phyloP scores from a whole-genome alignment of 2,113 vertebrate genomes.

The Forbesichthys agassizii region DNA sequence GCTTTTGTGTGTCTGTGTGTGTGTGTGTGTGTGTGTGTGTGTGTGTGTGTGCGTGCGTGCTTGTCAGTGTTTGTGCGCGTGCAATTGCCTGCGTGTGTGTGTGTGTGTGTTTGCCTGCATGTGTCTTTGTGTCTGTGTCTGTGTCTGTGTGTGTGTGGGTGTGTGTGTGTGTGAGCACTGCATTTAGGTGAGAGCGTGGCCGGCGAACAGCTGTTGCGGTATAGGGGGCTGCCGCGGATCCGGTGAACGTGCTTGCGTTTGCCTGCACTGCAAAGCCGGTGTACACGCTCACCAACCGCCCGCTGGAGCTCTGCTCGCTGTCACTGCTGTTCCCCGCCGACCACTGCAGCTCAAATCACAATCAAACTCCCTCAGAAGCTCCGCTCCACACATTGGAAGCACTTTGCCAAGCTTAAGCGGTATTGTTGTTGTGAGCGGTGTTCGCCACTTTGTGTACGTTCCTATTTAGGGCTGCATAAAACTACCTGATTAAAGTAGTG shows the following conservation, averaged over 20 bases:
- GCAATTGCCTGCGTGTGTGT: no score
- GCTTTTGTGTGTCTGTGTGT: neutral
- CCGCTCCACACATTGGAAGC: neutral
- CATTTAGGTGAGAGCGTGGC: conserved; percentile 92
- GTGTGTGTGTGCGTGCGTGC: neutral
- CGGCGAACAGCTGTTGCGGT: conserved; percentile 91
- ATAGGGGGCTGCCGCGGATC: conserved; percentile 87
- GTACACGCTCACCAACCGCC: conserved; percentile 92
- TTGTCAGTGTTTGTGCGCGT: no score
- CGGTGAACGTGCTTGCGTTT: conserved; percentile 83
- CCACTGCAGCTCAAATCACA: conserved; percentile 86
- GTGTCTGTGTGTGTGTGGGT: no score
- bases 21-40: conserved; percentile 4
- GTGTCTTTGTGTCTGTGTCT: no score
- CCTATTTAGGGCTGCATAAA: neutral
- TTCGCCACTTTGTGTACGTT: no score
- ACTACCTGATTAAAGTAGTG: no score
- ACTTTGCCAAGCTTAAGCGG: no score
- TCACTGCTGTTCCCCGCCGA: conserved; percentile 96
- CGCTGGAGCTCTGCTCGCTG: conserved; percentile 93
- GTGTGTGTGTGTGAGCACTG: conserved; percentile 17
- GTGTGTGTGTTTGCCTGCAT: neutral
- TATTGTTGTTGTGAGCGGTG: no score
- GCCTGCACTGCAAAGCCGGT: conserved; percentile 89
- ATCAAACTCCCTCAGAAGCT: neutral